Conservation (phyloP, 2,797 vertebrate genomes). For the Oophaga sylvatica region DNA sequence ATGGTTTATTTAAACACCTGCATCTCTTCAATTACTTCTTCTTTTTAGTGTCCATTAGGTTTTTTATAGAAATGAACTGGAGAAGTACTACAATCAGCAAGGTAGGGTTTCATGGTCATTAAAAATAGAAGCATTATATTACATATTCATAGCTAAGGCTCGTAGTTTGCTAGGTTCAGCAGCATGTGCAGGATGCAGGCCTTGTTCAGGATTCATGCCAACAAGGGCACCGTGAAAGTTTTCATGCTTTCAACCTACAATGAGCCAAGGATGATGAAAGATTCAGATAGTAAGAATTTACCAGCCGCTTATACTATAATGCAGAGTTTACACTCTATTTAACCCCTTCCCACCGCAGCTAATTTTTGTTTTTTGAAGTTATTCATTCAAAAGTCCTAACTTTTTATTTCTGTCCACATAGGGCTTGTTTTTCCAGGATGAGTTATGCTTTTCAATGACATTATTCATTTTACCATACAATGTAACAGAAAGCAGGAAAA, state of each 20-base stretch:
- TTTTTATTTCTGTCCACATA: too few species aligned
- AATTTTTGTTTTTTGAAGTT: too few species aligned
- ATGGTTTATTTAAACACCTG: slow-evolving; percentile 16
- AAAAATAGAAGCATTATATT: background rate
- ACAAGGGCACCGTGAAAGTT: background rate
- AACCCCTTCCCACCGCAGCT: too few species aligned
- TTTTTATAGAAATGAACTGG: background rate
- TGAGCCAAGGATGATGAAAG: background rate
- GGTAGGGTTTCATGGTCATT: background rate
- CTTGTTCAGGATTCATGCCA: background rate
- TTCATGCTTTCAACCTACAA: background rate
- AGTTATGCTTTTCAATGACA: too few species aligned
- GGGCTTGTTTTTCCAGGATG: too few species aligned
- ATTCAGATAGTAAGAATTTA: background rate
- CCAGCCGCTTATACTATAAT: background rate
- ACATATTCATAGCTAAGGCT: background rate
- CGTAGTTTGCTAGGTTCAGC: slow-evolving; percentile 10
- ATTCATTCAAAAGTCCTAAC: too few species aligned
- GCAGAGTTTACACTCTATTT: background rate
- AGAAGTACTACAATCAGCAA: slow-evolving; percentile 14
- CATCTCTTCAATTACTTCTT: background rate
- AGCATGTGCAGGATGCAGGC: slow-evolving; percentile 6
- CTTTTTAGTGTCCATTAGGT: background rate
- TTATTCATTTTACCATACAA: too few species aligned
- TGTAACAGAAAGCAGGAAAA: too few species aligned